phyloP scores from a whole-genome alignment of 2,113 vertebrate species.

The Tapirus terrestris region DNA sequence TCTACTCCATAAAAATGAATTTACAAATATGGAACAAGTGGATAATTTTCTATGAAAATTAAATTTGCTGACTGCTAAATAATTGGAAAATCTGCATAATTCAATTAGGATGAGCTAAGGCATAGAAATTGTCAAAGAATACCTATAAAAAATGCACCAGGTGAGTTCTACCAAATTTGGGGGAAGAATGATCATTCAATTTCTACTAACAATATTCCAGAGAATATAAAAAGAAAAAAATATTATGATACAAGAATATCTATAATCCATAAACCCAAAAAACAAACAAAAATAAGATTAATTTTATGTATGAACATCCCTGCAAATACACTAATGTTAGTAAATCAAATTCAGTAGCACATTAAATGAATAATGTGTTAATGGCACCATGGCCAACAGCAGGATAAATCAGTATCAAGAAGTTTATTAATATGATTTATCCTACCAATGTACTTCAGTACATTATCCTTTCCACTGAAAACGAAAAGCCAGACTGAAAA shows the following conservation, averaged over 20 bases:
- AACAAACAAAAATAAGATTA: not conserved
- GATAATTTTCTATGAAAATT: not conserved
- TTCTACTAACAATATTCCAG: not conserved
- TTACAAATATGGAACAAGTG: not conserved
- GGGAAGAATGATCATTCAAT: not conserved
- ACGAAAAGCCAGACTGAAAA: not conserved
- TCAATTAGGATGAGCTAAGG: not conserved
- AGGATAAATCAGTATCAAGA: not conserved
- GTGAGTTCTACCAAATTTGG: not conserved
- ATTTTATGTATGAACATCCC: not conserved
- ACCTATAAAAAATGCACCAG: not conserved
- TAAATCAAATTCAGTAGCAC: not conserved
- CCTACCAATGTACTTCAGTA: not conserved
- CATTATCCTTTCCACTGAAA: not conserved
- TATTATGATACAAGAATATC: not conserved
- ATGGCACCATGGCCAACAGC: not conserved
- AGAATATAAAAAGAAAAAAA: not conserved
- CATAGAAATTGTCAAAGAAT: not conserved
- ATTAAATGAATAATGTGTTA: not conserved
- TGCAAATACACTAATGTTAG: not conserved
- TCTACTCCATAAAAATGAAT: not conserved
- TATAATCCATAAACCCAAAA: not conserved
- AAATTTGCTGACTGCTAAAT: not conserved
- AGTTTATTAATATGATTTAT: not conserved
- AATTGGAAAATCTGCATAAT: not conserved